A percentile compares a stretch with the other conserved stretches of the same genome.
Conservation (phyloP, 2,888 invertebrate genomes). For the Philopedon plagiatum region DNA sequence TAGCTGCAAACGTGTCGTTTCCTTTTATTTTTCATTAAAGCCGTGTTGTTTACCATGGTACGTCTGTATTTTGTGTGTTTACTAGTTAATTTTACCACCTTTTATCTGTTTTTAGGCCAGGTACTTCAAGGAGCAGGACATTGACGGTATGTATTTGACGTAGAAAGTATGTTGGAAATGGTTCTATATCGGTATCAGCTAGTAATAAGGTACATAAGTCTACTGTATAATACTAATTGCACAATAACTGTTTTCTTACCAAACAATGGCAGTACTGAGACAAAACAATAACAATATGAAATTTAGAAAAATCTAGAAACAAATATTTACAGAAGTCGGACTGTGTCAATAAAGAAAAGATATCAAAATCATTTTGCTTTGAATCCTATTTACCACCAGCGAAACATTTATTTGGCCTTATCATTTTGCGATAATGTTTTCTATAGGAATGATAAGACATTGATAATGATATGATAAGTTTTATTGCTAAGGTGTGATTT, state of each 20-base stretch:
- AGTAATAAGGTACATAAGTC: no score
- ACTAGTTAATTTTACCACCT: constrained; percentile 10
- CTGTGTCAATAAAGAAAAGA: constrained; percentile 13
- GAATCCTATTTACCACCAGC: no score
- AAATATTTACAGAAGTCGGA: constrained; percentile 10
- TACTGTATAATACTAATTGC: no score
- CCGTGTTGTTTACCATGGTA: constrained; percentile 30
- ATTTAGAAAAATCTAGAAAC: background rate
- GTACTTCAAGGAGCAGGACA: constrained; percentile 94
- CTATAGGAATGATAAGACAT: background rate
- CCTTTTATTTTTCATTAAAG: constrained; percentile 1
- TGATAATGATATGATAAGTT: background rate
- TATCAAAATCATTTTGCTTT: no score
- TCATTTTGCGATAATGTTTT: background rate
- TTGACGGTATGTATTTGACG: constrained; percentile 88
- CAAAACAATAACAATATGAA: background rate
- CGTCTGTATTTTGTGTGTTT: background rate
- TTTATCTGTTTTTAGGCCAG: constrained; percentile 79
- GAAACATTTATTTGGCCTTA: background rate
- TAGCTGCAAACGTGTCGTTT: constrained; percentile 39
- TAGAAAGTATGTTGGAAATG: constrained; percentile 7
- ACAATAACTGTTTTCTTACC: no score
- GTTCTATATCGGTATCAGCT: background rate
- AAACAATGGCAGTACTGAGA: background rate
- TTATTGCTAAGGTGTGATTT: no score